These are phyloP conservation scores for Upupa epops DNA, from an alignment of 2,113 vertebrate species.

Conservation along the genomic window DNA sequence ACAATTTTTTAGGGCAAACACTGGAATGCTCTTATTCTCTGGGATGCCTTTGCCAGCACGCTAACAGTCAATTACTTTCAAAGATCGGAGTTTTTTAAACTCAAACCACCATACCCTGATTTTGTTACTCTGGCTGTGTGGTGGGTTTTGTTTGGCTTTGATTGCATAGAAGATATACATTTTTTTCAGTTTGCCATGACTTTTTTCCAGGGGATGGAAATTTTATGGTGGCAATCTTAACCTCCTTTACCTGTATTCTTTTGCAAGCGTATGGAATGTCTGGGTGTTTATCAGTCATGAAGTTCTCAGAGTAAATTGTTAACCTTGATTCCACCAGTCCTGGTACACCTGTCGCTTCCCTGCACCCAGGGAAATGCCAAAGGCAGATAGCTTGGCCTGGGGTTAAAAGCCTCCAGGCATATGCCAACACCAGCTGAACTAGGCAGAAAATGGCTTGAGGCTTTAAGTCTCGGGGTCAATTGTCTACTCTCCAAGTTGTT, in stretches of 20 bases:
- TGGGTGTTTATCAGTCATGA: background rate
- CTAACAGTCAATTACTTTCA: background rate
- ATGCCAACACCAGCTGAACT: constrained; percentile 31
- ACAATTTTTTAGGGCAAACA: constrained; percentile 10
- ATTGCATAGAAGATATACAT: background rate
- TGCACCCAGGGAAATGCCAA: background rate
- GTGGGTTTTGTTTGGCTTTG: background rate
- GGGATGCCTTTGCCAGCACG: background rate
- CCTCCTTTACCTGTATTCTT: accelerated
- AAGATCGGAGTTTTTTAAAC: background rate
- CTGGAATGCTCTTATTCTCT: background rate
- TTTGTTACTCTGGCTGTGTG: background rate
- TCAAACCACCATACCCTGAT: background rate
- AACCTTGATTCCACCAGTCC: background rate
- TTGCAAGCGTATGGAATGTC: background rate
- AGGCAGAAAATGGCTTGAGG: constrained; percentile 38
- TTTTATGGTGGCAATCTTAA: background rate
- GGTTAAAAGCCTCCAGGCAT: background rate
- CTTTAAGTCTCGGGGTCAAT: constrained; percentile 43
- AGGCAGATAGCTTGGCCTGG: background rate
- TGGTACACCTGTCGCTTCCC: background rate
- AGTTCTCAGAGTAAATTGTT: background rate
- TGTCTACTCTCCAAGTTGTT: constrained; percentile 41
- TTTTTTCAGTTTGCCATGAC: background rate
- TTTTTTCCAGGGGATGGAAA: background rate